phyloP scores from a whole-genome alignment of 2,797 vertebrate genomes.

The Paramormyrops hopkinsi region DNA sequence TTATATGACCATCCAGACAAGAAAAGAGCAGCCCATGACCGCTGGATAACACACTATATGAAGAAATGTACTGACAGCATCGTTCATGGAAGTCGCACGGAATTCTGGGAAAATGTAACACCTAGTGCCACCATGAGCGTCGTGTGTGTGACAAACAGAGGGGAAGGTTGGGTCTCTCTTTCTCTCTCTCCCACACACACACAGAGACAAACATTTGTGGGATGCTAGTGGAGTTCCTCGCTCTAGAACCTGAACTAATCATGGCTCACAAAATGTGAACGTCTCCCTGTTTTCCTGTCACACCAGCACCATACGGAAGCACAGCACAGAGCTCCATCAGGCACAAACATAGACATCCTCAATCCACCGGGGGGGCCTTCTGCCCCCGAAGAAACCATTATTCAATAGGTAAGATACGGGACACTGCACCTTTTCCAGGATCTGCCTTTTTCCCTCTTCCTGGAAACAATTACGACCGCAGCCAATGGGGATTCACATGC shows the following conservation, averaged over 20 bases:
- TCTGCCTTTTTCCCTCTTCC: constrained; percentile 7
- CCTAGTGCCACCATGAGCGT: not conserved
- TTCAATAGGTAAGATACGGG: constrained; percentile 48
- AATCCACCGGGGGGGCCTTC: constrained; percentile 63
- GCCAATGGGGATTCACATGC: not conserved
- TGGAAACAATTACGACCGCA: not conserved
- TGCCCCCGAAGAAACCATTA: constrained; percentile 67
- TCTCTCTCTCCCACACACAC: not conserved
- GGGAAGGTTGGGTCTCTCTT: not conserved
- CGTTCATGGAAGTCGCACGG: not conserved
- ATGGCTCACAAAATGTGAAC: constrained; percentile 76
- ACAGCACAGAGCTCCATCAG: constrained; percentile 67
- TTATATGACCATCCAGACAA: not conserved
- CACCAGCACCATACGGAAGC: constrained; percentile 60
- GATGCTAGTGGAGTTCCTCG: constrained; percentile 56
- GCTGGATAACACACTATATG: not conserved
- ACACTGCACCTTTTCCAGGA: constrained; percentile 17
- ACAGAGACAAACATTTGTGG: constrained; percentile 34
- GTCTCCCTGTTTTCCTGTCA: constrained; percentile 72
- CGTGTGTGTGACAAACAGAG: not conserved
- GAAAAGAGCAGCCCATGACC: not conserved
- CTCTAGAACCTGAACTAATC: constrained; percentile 64
- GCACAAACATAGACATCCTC: constrained; percentile 62
- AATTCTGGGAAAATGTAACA: not conserved
- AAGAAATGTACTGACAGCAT: not conserved